These are phyloP conservation scores for Halictus rubicundus DNA, from an alignment of 1,140 invertebrate genomes.

Conservation along the genomic window DNA sequence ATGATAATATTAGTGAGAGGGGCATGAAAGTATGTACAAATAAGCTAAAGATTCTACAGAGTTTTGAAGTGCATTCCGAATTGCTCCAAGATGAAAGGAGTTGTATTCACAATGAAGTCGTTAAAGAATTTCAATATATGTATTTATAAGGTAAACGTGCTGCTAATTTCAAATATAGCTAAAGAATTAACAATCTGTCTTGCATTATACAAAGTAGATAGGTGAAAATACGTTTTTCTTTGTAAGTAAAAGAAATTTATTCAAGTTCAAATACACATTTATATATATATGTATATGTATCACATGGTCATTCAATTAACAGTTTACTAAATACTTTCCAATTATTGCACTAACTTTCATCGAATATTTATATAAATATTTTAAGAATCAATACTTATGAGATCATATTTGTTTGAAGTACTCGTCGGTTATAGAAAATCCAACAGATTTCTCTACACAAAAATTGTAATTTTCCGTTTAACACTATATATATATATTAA, in stretches of 20 bases:
- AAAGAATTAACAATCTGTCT: not conserved
- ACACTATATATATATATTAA: not conserved
- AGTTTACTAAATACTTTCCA: not conserved
- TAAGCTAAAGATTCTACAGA: not conserved
- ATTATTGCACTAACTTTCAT: not conserved
- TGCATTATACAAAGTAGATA: not conserved
- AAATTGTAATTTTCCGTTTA: not conserved
- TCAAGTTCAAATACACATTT: slow-evolving; percentile 22
- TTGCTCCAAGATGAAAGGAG: not conserved
- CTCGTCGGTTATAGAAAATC: not conserved
- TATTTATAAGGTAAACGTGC: slow-evolving; percentile 5
- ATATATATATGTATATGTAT: slow-evolving; percentile 7
- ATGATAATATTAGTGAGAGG: not conserved
- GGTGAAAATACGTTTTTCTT: slow-evolving; percentile 3
- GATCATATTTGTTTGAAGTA: slow-evolving; percentile 11
- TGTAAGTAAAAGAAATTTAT: slow-evolving; percentile 36
- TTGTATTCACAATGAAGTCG: not conserved
- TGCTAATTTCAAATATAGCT: not conserved
- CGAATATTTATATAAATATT: not conserved
- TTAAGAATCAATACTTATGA: not conserved
- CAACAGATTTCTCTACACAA: not conserved
- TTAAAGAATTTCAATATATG: not conserved
- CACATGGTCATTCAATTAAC: slow-evolving; percentile 1
- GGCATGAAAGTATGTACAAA: slow-evolving; percentile 5
- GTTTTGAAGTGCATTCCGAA: not conserved